Conservation (phyloP, 2,113 vertebrate genomes). For the Phocoena phocoena region DNA sequence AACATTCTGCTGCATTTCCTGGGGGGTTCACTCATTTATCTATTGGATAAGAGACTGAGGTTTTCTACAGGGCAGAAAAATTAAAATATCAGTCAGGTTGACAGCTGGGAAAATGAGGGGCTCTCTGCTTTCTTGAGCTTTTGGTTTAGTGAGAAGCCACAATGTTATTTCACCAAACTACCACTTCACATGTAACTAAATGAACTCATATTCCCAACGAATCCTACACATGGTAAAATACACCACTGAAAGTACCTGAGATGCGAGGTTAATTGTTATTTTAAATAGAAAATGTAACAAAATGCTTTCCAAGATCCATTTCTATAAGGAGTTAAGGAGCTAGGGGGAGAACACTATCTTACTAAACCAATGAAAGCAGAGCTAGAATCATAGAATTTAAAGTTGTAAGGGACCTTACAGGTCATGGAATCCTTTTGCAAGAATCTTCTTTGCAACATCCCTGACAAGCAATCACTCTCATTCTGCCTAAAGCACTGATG, state of each 20-base stretch:
- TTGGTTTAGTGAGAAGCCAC: conserved; percentile 42
- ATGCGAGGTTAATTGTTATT: conserved; percentile 42
- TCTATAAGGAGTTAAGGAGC: not conserved
- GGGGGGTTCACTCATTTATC: conserved; percentile 84
- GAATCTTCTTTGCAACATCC: not conserved
- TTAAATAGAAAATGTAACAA: conserved; percentile 1
- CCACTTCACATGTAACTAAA: conserved; percentile 59
- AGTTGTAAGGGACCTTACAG: not conserved
- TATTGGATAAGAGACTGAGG: conserved; percentile 74
- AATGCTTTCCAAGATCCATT: conserved; percentile 35
- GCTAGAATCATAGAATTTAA: not conserved
- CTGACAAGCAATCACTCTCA: not conserved
- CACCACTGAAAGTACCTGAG: not conserved
- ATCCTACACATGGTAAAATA: not conserved
- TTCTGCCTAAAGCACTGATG: not conserved
- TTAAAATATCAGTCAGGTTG: conserved; percentile 87
- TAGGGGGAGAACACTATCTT: not conserved
- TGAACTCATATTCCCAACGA: not conserved
- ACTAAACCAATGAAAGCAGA: not conserved
- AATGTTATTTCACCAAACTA: conserved; percentile 29
- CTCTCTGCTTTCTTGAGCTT: conserved; percentile 57
- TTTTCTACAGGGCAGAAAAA: conserved; percentile 84
- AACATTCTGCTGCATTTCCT: conserved; percentile 82
- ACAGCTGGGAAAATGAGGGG: conserved; percentile 81
- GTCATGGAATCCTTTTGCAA: not conserved